Base-by-base conservation (phyloP, 2,113 vertebrate species). In the Anas platyrhynchos region DNA sequence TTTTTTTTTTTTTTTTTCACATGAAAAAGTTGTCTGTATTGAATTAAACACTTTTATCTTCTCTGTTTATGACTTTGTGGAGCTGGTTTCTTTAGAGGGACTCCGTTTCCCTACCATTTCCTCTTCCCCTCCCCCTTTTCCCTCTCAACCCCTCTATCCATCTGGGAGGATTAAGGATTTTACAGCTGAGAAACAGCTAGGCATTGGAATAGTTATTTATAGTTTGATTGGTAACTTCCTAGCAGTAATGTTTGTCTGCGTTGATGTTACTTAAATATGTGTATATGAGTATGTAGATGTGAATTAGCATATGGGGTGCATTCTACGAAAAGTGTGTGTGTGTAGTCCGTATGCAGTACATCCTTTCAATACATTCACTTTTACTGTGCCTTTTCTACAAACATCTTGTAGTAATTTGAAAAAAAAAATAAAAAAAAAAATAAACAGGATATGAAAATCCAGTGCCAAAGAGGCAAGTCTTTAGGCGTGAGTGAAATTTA, bases 361-460 rank as follows among this genome's bases (percentile, higher is more conserved):
- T 69, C 6, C n/a, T 88, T 18, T 91, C 16, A 83, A 97, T 93
- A 91, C 75, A 84, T 85, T 96, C 76, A 36, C 26, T 38, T 96
- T 97, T 97, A 85, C 91, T 85, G 91, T 93, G 91, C 96, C 93
- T 89, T 84, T 97, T 89, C 83, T 95, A 80, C 86, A 97, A 96
- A 97, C 96, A 97, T 97, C 93, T 97, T 97, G 91, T 95, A 98
- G 52, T 97, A 96, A 94, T 97, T 98, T 31, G 83, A 87, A 97
- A 97, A 96, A 96, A 94, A 94, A 9, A 90, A 97, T 13, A 90
- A 94, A 10, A 89, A 97, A 95, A 83, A 97, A 97, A 96, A 90
- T 82, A 97, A 98, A 97, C 97, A 97, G 96, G 97, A 98, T 97
- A 97, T 98, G 97, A 97, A 97, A 97, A 91, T 96, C 73, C 86